Conservation (phyloP, 2,888 invertebrate genomes). For the Linhomoeus sp. region DNA sequence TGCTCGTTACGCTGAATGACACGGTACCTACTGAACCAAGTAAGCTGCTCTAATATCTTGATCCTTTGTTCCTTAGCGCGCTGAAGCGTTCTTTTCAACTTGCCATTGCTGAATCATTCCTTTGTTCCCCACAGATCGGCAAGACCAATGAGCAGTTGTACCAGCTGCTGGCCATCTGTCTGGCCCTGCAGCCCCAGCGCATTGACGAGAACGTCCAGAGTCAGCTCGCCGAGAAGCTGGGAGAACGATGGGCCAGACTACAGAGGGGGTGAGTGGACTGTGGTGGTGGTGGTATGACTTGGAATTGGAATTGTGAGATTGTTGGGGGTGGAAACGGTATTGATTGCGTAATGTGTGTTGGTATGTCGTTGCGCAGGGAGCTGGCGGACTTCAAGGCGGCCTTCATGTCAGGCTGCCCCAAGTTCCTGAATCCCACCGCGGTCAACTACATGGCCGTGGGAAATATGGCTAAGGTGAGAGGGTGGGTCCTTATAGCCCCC, state of each 20-base stretch:
- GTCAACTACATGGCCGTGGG: constrained; percentile 7
- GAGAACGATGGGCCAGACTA: constrained; percentile 94
- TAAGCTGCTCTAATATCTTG: no score
- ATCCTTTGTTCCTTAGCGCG: no score
- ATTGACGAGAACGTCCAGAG: constrained; percentile 94
- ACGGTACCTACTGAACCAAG: no score
- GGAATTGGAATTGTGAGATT: no score
- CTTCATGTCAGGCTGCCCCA: constrained; percentile 83
- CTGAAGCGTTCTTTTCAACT: no score
- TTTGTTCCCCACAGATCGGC: constrained; percentile 31
- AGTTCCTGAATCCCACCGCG: constrained; percentile 62
- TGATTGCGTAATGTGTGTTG: not conserved
- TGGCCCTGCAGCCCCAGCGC: constrained; percentile 74
- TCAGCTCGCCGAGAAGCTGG: constrained; percentile 63
- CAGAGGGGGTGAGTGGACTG: constrained; percentile 53
- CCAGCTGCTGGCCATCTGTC: constrained; percentile 76
- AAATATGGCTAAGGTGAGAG: not conserved
- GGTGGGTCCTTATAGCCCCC: no score
- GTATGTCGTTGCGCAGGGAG: constrained; percentile 18
- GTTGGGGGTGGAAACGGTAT: no score
- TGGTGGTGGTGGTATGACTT: no score
- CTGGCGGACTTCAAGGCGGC: constrained; percentile 64
- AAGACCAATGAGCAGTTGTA: constrained; percentile 99
- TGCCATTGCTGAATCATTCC: no score
- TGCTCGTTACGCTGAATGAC: no score